Conservation (phyloP, 1,140 invertebrate species). For the Hirudo medicinalis region DNA sequence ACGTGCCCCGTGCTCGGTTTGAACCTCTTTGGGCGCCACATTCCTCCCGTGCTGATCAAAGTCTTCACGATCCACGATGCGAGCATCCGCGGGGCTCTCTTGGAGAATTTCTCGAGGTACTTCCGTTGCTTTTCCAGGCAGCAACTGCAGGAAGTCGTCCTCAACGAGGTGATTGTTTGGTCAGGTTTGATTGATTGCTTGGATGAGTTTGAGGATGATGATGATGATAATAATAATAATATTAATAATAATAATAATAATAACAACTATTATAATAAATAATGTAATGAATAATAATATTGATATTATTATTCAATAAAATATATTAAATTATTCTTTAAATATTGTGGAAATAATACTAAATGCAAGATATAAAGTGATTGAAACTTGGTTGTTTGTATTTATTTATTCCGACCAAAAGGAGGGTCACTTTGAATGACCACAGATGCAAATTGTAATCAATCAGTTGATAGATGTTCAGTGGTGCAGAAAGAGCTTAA, state of each 20-base stretch:
- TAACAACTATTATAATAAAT: neutral
- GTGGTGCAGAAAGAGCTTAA: no score
- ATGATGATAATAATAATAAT: no score
- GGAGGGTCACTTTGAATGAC: no score
- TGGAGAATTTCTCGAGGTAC: conserved; percentile 31
- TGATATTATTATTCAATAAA: no score
- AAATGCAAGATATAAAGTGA: neutral
- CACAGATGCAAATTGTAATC: no score
- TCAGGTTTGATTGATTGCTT: no score
- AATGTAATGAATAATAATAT: neutral
- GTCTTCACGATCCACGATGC: conserved; percentile 32
- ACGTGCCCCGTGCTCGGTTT: neutral
- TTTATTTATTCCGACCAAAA: no score
- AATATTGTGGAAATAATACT: no score
- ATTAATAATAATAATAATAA: neutral
- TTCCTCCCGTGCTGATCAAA: conserved; percentile 31
- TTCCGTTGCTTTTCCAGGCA: conserved; percentile 29
- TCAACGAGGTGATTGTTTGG: conserved; percentile 30
- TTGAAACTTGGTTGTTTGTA: neutral
- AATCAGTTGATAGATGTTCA: no score
- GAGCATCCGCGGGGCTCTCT: conserved; percentile 30
- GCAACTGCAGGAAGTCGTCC: conserved; percentile 27
- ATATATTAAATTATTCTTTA: no score
- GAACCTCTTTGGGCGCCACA: conserved; percentile 26
- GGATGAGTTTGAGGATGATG: no score